Conservation (phyloP, 2,888 invertebrate genomes). For the Anarsia innoxiella region DNA sequence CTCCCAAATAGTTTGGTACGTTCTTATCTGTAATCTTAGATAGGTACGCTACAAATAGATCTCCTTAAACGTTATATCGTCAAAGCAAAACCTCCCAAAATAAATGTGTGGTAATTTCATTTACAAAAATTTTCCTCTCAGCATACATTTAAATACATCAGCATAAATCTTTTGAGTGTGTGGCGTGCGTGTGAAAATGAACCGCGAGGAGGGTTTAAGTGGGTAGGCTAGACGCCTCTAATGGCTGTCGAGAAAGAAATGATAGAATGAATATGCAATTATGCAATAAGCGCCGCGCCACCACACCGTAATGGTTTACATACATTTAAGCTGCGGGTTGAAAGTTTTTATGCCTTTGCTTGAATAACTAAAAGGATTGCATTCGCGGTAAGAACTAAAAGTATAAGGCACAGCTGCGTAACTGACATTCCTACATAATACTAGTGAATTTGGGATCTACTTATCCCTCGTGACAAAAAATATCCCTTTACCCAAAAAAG, state of each 20-base stretch:
- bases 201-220: conserved; percentile 33
- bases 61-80: conserved; percentile 43
- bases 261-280: conserved; percentile 21
- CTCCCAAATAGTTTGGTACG: no score
- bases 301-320: conserved; percentile 14
- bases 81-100: conserved; percentile 44
- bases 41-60: conserved; percentile 57
- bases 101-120: conserved; percentile 62
- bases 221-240: conserved; percentile 30
- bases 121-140: conserved; percentile 45
- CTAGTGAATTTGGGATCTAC: conserved; percentile 44
- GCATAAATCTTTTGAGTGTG: conserved; percentile 48
- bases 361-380: no score
- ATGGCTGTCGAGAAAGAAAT: conserved; percentile 31
- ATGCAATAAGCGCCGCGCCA: conserved; percentile 23
- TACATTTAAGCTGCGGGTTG: conserved; percentile 17
- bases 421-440: conserved; percentile 14
- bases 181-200: conserved; percentile 43
- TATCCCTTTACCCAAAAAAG: conserved; percentile 53
- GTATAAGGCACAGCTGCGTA: no score
- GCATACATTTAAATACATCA: conserved; percentile 65
- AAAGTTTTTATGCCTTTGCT: conserved; percentile 8
- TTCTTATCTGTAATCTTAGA: no score
- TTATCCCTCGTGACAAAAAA: conserved; percentile 49
- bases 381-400: no score